Base-by-base conservation (phyloP, 2,113 vertebrate genomes). In the Varanus komodoensis region DNA sequence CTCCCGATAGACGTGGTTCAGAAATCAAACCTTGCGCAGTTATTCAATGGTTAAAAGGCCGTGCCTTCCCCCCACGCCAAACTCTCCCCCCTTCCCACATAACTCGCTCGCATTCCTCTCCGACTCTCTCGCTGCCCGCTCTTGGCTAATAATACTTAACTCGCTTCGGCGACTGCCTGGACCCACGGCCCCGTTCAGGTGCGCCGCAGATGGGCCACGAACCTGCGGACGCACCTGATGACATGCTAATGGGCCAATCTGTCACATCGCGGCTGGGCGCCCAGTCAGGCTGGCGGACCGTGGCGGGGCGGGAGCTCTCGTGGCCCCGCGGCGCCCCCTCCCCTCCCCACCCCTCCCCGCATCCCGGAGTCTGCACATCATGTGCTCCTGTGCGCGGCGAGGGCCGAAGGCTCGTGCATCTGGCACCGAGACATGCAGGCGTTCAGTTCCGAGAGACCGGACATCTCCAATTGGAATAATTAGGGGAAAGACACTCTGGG, bases 81-180 rank as follows among this genome's bases (percentile, higher is more conserved):
- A 44, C 7, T 17, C 44, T 15, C 15, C 34, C 67, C 83, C 64
- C 67, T 61, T 25, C 9, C 64, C 4, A 54, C n/a, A 74, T 38
- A 79, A 52, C 61, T 69, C 34, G 54, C 89, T 79, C 23, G 61
- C 89, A 85, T 89, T 89, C 89, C 61, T 85, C 4, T 9, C n/a
- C 52, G 95, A 95, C 93, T 93, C 96, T 94, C 95, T 94, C 92
- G 93, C 95, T 93, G 32, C 94, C 93, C 96, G 92, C 90, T 95
- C 96, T 96, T 96, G 92, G 95, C 95, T 97, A 96, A 96, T 96
- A 97, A 96, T 96, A 95, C 96, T 96, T 96, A 97, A 97, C 96
- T 96, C 95, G 95, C 95, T 93, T 93, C 94, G 96, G 96, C 96
- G 96, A 95, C 96, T 94, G 92, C 95, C 93, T 88, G 81, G 89